Percentiles rank a stretch among this genome's conserved stretches.
Evolutionary conservation across 2,888 invertebrate genomes (phyloP).

Genomic region (Lasius platythorax): DNA sequence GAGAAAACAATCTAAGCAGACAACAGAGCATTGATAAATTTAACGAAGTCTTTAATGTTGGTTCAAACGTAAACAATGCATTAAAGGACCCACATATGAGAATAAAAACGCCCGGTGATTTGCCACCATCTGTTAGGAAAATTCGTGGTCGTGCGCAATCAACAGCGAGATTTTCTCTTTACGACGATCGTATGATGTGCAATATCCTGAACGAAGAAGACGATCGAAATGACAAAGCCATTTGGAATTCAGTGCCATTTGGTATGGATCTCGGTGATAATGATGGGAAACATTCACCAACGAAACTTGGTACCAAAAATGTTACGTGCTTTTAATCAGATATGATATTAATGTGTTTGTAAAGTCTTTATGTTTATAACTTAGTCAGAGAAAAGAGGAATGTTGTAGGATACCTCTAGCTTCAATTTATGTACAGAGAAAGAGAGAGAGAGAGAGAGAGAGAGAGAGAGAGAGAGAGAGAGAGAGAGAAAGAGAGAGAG

Average conservation of each 20-base stretch:
- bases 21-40: slow-evolving; percentile 93
- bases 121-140: slow-evolving; percentile 92
- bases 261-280: slow-evolving; percentile 81
- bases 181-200: slow-evolving; percentile 96
- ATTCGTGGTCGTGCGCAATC: slow-evolving; percentile 90
- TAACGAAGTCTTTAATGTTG: slow-evolving; percentile 91
- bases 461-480: not conserved
- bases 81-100: slow-evolving; percentile 92
- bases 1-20: slow-evolving; percentile 86
- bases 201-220: slow-evolving; percentile 86
- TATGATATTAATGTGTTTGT: slow-evolving; percentile 64
- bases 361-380: slow-evolving; percentile 61
- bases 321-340: slow-evolving; percentile 82
- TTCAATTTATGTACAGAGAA: slow-evolving; percentile 75
- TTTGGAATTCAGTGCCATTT: slow-evolving; percentile 83
- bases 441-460: slow-evolving; percentile 47
- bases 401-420: slow-evolving; percentile 63
- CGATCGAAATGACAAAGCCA: slow-evolving; percentile 76
- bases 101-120: slow-evolving; percentile 94
- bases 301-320: slow-evolving; percentile 77
- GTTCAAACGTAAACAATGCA: slow-evolving; percentile 89
- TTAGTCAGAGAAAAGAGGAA: slow-evolving; percentile 48
- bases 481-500: slow-evolving; percentile 58
- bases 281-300: slow-evolving; percentile 72
- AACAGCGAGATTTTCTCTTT: slow-evolving; percentile 91